Percentiles rank a stretch among this genome's conserved stretches.
phyloP scores from a whole-genome alignment of 2,797 vertebrate genomes.

The Cossypha dichroa region DNA sequence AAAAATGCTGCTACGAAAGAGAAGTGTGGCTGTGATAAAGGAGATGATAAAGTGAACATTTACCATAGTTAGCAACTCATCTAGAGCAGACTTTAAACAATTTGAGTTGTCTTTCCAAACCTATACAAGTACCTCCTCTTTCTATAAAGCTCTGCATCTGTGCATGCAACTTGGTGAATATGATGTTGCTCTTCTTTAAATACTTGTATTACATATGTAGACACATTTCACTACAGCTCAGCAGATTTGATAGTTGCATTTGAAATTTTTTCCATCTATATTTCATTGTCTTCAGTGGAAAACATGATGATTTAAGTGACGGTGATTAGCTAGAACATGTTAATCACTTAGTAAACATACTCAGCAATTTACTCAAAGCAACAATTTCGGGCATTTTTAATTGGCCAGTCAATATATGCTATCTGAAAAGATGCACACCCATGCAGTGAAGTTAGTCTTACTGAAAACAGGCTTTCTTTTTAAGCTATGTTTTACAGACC shows the following conservation, averaged over 20 bases:
- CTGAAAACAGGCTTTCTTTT: neutral
- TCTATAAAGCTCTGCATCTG: accelerated
- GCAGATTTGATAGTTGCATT: neutral
- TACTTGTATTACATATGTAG: neutral
- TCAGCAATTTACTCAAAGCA: neutral
- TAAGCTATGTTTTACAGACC: neutral
- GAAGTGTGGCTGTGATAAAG: neutral
- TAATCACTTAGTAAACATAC: neutral
- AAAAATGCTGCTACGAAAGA: neutral
- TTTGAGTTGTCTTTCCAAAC: neutral
- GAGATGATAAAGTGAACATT: neutral
- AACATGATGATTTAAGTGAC: neutral
- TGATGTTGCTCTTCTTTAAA: neutral
- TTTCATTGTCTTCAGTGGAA: neutral
- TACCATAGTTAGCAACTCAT: neutral
- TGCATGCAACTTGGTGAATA: neutral
- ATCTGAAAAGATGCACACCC: neutral
- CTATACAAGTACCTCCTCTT: neutral
- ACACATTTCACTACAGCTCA: neutral
- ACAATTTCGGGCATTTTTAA: neutral
- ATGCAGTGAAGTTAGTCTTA: neutral
- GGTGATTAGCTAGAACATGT: neutral
- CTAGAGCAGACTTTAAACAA: neutral
- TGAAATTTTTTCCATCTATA: neutral
- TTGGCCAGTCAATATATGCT: neutral